Conservation (phyloP, 1,140 invertebrate species). For the Drosophila willistoni region DNA sequence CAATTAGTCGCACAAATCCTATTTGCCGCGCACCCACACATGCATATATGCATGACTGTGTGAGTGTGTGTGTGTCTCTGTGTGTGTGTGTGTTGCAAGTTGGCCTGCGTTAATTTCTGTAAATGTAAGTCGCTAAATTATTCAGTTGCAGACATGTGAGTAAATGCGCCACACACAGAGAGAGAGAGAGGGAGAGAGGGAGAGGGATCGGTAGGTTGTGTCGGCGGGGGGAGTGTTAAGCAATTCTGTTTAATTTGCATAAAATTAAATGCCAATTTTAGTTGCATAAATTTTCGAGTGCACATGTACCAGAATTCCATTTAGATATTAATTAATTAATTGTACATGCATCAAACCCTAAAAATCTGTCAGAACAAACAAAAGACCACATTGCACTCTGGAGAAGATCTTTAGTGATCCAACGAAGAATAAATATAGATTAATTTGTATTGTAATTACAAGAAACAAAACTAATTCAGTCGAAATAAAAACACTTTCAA, state of each 20-base stretch:
- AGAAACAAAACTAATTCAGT: no score
- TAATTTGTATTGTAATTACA: no score
- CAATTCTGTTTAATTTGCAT: constrained; percentile 63
- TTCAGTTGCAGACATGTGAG: constrained; percentile 73
- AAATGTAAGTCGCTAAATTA: constrained; percentile 79
- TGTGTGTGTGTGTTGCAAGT: constrained; percentile 21
- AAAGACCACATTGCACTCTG: background rate
- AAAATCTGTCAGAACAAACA: background rate
- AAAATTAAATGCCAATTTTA: constrained; percentile 76
- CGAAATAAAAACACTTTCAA: no score
- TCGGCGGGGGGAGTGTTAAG: background rate
- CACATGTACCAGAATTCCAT: background rate
- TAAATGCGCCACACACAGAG: constrained; percentile 43
- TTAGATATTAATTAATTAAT: constrained; percentile 5
- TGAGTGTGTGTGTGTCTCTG: constrained; percentile 6
- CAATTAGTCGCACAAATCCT: constrained; percentile 81
- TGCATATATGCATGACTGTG: constrained; percentile 31
- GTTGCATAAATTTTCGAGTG: constrained; percentile 40
- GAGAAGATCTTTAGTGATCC: background rate
- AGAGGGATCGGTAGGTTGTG: no score
- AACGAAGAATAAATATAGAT: no score
- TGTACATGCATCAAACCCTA: background rate
- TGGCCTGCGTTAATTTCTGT: constrained; percentile 73
- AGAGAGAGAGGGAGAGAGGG: constrained; percentile 23
- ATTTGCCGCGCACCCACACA: constrained; percentile 58